These are phyloP conservation scores for Himantopus leucocephalus DNA, from an alignment of 2,113 vertebrate species.

Conservation along the genomic window DNA sequence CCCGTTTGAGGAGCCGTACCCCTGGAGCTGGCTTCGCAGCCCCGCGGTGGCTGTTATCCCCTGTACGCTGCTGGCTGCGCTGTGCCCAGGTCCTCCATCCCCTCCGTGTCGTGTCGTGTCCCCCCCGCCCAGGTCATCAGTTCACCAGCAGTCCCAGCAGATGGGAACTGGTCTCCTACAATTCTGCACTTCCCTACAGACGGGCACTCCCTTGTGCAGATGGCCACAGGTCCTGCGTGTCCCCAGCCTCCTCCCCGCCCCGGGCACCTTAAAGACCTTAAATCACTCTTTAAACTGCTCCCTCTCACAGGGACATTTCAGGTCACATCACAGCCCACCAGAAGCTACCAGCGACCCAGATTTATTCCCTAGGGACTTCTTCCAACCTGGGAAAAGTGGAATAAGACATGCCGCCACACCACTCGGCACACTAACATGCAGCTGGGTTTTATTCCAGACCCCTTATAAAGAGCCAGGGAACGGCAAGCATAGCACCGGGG, in stretches of 20 bases:
- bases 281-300: not conserved
- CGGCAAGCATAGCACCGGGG: not conserved
- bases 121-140: not conserved
- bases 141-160: not conserved
- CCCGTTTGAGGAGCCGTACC: not conserved
- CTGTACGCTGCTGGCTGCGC: fast-evolving
- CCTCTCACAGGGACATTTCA: not conserved
- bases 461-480: not conserved
- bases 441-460: not conserved
- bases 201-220: fast-evolving
- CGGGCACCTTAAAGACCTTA: not conserved
- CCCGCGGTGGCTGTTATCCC: not conserved
- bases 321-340: not conserved
- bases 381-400: not conserved
- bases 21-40: not conserved
- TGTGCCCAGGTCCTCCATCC: not conserved
- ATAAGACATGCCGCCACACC: not conserved
- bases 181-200: not conserved
- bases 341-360: not conserved
- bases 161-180: not conserved
- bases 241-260: not conserved
- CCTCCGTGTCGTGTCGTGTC: fast-evolving
- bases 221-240: not conserved
- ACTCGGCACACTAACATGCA: not conserved
- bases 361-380: not conserved